Evolutionary conservation across 2,113 vertebrate species (phyloP).

Genomic region (Otocyon megalotis): DNA sequence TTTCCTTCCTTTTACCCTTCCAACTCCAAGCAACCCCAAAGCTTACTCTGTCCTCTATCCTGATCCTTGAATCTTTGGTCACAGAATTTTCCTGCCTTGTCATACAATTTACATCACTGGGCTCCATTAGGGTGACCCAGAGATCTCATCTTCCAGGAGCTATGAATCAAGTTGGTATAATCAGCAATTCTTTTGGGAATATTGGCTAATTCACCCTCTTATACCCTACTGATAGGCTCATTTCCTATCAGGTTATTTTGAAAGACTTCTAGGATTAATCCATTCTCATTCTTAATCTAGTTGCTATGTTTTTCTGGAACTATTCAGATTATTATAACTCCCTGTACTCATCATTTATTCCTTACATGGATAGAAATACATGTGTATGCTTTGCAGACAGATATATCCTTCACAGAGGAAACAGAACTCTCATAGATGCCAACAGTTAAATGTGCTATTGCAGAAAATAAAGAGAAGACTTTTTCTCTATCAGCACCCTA

Average conservation of each 20-base stretch:
- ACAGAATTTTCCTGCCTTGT: neutral
- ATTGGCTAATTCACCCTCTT: neutral
- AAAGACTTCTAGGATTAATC: slow-evolving; percentile 37
- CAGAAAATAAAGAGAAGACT: slow-evolving; percentile 72
- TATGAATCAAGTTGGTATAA: neutral
- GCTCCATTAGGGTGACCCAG: neutral
- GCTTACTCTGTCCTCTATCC: neutral
- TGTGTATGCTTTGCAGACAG: slow-evolving; percentile 48
- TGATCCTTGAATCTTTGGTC: neutral
- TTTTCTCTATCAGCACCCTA: slow-evolving; percentile 73
- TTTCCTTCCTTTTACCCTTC: neutral
- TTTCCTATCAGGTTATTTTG: slow-evolving; percentile 52
- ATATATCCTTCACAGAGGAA: slow-evolving; percentile 14
- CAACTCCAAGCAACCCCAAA: neutral
- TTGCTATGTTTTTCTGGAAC: slow-evolving; percentile 28
- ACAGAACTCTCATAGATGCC: slow-evolving; percentile 42
- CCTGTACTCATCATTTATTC: slow-evolving; percentile 31
- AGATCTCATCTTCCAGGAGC: neutral
- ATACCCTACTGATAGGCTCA: neutral
- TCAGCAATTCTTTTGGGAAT: neutral
- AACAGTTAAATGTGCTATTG: slow-evolving; percentile 55
- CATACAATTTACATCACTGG: neutral
- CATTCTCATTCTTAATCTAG: slow-evolving; percentile 18
- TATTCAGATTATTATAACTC: slow-evolving; percentile 12
- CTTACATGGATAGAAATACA: slow-evolving; percentile 32